Evolutionary conservation across 2,113 vertebrate species (phyloP).

Genomic region (Pelusios castaneus): DNA sequence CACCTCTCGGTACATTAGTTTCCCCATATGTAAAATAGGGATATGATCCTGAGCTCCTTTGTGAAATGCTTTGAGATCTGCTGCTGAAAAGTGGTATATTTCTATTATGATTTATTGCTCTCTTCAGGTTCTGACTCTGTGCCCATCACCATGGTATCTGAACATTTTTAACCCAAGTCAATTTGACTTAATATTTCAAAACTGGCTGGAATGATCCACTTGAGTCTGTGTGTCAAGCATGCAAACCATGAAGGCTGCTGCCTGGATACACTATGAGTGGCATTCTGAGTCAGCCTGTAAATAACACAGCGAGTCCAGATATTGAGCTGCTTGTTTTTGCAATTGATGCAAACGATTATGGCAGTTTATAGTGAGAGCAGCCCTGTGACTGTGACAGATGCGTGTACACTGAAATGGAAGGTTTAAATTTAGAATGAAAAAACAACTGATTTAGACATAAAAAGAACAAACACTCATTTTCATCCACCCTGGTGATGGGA

Average conservation of each 20-base stretch:
- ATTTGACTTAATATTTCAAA: neutral
- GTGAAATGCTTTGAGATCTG: neutral
- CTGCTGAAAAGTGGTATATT: neutral
- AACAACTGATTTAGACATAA: neutral
- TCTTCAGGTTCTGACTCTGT: neutral
- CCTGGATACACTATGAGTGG: neutral
- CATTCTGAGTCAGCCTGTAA: conserved; percentile 12
- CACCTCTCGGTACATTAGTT: accelerated
- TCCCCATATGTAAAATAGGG: neutral
- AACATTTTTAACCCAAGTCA: neutral
- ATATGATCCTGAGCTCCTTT: neutral
- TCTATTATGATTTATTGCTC: neutral
- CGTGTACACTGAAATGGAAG: conserved; percentile 6
- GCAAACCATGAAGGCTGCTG: neutral
- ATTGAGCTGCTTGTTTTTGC: neutral
- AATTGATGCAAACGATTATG: neutral
- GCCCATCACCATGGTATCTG: neutral
- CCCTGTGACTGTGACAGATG: neutral
- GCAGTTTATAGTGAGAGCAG: conserved; percentile 2
- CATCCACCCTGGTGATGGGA: conserved; percentile 39
- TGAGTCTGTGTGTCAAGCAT: neutral
- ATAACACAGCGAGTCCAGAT: neutral
- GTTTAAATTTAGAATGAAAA: neutral
- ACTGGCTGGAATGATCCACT: neutral
- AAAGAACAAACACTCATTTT: conserved; percentile 18